Percentiles rank a stretch among this genome's conserved stretches.
phyloP scores from a whole-genome alignment of 92 coral and sea anemone species.

The Palythoa heliodiscus region DNA sequence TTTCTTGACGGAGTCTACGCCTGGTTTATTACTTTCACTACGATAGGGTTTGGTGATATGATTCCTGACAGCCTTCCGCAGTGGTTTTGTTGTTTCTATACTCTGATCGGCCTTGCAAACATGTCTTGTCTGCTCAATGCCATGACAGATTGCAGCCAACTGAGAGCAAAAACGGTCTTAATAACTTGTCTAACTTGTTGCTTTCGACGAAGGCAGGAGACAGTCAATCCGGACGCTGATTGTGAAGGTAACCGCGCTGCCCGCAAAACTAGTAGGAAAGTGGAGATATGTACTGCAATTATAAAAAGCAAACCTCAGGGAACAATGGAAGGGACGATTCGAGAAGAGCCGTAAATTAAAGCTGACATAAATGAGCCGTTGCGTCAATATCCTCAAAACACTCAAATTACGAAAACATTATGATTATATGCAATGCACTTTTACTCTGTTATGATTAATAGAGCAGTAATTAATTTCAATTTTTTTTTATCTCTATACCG shows the following conservation, averaged over 20 bases:
- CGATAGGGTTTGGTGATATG: conserved; percentile 34
- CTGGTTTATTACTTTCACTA: conserved; percentile 39
- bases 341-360: no score
- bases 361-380: no score
- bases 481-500: no score
- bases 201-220: background rate
- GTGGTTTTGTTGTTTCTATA: background rate
- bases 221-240: background rate
- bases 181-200: background rate
- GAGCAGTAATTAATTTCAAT: no score
- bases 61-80: conserved; percentile 20
- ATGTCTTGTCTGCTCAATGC: conserved; percentile 38
- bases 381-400: no score
- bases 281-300: no score
- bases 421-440: no score
- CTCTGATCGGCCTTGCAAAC: conserved; percentile 30
- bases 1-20: conserved; percentile 31
- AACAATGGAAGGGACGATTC: no score
- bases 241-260: background rate
- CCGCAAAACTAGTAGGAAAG: no score
- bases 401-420: no score
- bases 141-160: conserved; percentile 9
- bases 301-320: no score
- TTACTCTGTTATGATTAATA: no score
- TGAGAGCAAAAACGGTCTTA: background rate